These are phyloP conservation scores for Polyploca ridens DNA, from an alignment of 2,888 invertebrate species.

Conservation along the genomic window DNA sequence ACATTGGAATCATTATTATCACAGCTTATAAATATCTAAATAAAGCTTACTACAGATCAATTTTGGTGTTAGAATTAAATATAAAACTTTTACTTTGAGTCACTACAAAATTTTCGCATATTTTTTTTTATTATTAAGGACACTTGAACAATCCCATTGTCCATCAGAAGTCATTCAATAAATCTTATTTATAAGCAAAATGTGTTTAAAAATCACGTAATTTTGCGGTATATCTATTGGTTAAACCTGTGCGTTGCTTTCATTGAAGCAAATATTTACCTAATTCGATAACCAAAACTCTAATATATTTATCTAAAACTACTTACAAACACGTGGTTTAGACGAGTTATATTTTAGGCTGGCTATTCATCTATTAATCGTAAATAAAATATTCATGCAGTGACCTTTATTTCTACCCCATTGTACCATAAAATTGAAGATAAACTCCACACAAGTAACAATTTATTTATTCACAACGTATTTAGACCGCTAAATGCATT, in stretches of 20 bases:
- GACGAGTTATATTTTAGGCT: too few relatives aligned
- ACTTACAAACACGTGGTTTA: too few relatives aligned
- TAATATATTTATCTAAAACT: too few relatives aligned
- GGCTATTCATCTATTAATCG: too few relatives aligned
- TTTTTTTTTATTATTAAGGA: neutral
- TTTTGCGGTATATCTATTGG: neutral
- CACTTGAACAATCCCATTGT: constrained; percentile 9
- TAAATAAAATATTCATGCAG: too few relatives aligned
- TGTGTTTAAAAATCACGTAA: neutral
- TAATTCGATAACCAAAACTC: too few relatives aligned
- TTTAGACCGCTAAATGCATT: too few relatives aligned
- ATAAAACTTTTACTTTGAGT: neutral
- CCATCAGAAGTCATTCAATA: neutral
- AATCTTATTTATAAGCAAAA: neutral
- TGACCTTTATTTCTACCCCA: too few relatives aligned
- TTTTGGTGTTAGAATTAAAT: neutral
- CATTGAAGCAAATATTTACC: too few relatives aligned
- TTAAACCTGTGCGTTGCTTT: too few relatives aligned
- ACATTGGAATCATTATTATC: neutral
- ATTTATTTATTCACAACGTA: too few relatives aligned
- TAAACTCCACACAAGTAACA: too few relatives aligned
- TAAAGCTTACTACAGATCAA: neutral
- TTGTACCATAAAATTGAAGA: neutral
- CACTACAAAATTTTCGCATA: neutral
- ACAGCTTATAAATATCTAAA: neutral